Base-by-base conservation (phyloP, 2,888 invertebrate species). In the Microchrysa polita region DNA sequence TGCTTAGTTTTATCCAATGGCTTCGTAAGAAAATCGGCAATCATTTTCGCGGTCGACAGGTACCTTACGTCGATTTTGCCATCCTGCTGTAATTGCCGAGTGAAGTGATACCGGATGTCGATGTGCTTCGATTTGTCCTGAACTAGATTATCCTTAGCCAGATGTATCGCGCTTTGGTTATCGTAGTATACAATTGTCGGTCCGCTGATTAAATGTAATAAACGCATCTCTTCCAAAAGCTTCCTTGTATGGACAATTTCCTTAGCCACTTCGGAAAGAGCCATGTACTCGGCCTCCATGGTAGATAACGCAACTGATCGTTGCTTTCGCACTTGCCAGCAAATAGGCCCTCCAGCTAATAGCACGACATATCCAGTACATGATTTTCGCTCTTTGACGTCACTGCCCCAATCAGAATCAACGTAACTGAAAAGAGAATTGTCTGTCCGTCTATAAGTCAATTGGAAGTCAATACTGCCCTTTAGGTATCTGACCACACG, bases 301-400 rank as follows among this genome's bases (percentile, higher is more conserved):
- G 27, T 34, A 52, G 52, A 52, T 52, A 52, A 52, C 5, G 52
- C 14, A 10, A 52, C 52, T 52, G 52, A 5, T 4, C 5, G 4
- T 52, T 52, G 52, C 52, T 52, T 52, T 10, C 10, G 23, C 60
- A 27, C 2, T 5, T 60, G 23, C 34, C 60, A 27, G 60, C 27
- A 60, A 60, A 60, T 60, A 5, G 60, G 27, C 27, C 60, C 60
- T 23, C 60, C 34, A 27, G 23, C 27, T 2, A 60, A 27, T 60
- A 60, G 27, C 23, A 57, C 5, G 2, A 57, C 2, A 34, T 34
- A 34, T 2, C 27, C 27, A 34, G 27, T 34, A 7, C 2, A 2
- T 5, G 27, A 34, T 5, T 7, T 2, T 34, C 27, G 27, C 2
- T 34, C 27, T 7, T 34, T 2, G 7, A 7, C 7, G 7, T 34